phyloP scores from a whole-genome alignment of 2,113 vertebrate species.

The Pseudorhombus dupliciocellatus region DNA sequence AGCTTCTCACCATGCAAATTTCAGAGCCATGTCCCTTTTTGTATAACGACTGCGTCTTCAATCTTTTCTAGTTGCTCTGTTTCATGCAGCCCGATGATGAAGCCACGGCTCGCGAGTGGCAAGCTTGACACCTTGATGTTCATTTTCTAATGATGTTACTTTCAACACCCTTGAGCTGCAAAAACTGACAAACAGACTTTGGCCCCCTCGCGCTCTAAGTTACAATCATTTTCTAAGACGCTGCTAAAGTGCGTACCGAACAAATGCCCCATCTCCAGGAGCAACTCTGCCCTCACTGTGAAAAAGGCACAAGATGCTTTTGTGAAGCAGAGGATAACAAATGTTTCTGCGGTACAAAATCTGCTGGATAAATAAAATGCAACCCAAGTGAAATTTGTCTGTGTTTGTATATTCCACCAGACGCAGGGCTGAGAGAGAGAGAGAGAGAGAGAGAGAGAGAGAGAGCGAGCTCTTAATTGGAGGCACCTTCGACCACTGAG shows the following conservation, averaged over 20 bases:
- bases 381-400: slow-evolving; percentile 58
- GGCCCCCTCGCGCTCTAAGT: slow-evolving; percentile 15
- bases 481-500: slow-evolving; percentile 29
- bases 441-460: too few relatives aligned
- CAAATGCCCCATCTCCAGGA: slow-evolving; percentile 41
- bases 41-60: slow-evolving; percentile 70
- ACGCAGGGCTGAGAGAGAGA: slow-evolving; percentile 47
- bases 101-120: slow-evolving; percentile 34
- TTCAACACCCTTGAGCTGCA: slow-evolving; percentile 55
- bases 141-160: slow-evolving; percentile 53
- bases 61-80: slow-evolving; percentile 66
- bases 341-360: slow-evolving; percentile 67
- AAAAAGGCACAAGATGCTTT: slow-evolving; percentile 46
- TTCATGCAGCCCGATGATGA: slow-evolving; percentile 64
- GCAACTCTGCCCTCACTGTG: slow-evolving; percentile 35
- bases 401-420: slow-evolving; percentile 54
- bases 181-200: slow-evolving; percentile 43
- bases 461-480: slow-evolving; percentile 61
- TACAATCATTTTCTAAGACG: slow-evolving; percentile 25
- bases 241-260: slow-evolving; percentile 39
- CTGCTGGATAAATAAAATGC: slow-evolving; percentile 69
- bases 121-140: slow-evolving; percentile 34
- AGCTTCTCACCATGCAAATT: slow-evolving; percentile 73
- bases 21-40: slow-evolving; percentile 61
- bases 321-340: slow-evolving; percentile 68